Base-by-base conservation (phyloP, 2,113 vertebrate species). In the Plestiodon gilberti region DNA sequence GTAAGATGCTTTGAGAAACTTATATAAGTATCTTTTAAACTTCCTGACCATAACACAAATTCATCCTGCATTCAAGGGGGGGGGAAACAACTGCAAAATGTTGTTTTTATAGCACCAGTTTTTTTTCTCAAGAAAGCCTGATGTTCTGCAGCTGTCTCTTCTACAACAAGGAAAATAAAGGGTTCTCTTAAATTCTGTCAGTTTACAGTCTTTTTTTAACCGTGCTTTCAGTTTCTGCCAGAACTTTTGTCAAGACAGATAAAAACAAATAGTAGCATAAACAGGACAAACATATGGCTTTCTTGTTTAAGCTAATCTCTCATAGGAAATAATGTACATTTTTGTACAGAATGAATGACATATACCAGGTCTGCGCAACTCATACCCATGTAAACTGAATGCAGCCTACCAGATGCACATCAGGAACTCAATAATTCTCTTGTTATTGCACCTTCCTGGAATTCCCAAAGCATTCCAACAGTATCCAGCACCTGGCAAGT, bases 161-260 rank as follows among this genome's bases (percentile, higher is more conserved):
- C 78, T 52, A 88, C 33, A 11, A 90, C 13, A 40, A 62, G 48
- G 75, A 57, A 57, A 78, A 30, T n/a, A 78, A 78, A 57, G 48
- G 15, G 30, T 20, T 78, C 7, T 33, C 5, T 1, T 43, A 43
- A 57, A 43, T 40, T 74, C 65, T 6, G 13, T 67, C 65, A n/a
- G 17, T 67, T 30, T n/a, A n/a, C 11, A 48, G 43, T 10, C 28
- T 30, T 8, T 20, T 73, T 73, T 73, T 23, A 20, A 77, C 48
- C 18, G n/a, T 17, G 18, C 15, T 22, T 33, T 78, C 18, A 33
- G 13, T 17, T 78, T 77, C n/a, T 78, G n/a, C 52, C 17, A n/a
- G 18, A 57, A 57, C n/a, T 6, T 3, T 78, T 57, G 30, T 57
- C 30, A 57, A 13, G 52, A 40, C 22, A 74, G 22, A 74, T 43